Evolutionary conservation across 2,113 vertebrate genomes (phyloP).

Genomic region (Nicator chloris): DNA sequence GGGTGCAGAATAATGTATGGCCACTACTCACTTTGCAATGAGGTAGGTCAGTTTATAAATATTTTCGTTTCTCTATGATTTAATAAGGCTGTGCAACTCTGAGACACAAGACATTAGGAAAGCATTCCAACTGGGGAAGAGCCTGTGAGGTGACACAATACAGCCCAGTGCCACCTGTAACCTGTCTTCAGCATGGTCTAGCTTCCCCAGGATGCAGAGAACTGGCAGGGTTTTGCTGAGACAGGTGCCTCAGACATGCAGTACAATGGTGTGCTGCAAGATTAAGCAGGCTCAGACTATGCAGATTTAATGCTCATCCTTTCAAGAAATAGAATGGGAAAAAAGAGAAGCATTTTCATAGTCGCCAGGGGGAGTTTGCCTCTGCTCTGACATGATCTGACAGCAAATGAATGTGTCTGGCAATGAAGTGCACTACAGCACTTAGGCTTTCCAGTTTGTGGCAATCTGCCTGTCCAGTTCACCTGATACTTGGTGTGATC

Average conservation of each 20-base stretch:
- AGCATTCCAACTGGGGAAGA: not conserved
- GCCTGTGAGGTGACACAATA: not conserved
- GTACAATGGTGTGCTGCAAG: not conserved
- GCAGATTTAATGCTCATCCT: not conserved
- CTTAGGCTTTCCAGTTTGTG: not conserved
- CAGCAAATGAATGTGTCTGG: not conserved
- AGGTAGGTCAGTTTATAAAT: not conserved
- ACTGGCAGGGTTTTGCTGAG: not conserved
- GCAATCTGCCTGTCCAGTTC: not conserved
- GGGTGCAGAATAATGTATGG: not conserved
- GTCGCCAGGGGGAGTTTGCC: not conserved
- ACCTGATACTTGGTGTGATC: not conserved
- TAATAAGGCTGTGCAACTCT: not conserved
- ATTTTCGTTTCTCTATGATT: not conserved
- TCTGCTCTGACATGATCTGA: not conserved
- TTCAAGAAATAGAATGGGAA: not conserved
- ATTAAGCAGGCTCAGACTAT: not conserved
- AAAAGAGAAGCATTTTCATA: not conserved
- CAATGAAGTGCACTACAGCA: not conserved
- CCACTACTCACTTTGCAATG: not conserved
- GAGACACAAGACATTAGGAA: not conserved
- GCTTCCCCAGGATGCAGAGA: not conserved
- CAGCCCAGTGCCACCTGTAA: not conserved
- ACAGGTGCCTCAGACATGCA: not conserved
- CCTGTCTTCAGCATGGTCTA: not conserved